phyloP scores from a whole-genome alignment of 2,113 vertebrate species.

The Rhea americana region DNA sequence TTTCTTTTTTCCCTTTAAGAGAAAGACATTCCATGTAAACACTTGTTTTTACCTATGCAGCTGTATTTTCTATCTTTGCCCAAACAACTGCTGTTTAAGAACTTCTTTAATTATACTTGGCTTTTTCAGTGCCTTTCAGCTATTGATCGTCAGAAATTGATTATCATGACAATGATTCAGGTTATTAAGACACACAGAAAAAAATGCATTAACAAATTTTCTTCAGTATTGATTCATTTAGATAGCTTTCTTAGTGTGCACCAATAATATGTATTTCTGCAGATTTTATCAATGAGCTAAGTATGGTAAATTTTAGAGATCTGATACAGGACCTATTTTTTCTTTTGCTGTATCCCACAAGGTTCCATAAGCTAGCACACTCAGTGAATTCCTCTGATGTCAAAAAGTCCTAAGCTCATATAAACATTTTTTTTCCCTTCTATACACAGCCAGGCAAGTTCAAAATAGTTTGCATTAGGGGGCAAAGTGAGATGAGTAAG shows the following conservation, averaged over 20 bases:
- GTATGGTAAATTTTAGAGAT: background rate
- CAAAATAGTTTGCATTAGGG: background rate
- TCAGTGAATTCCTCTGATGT: background rate
- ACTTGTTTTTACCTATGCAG: background rate
- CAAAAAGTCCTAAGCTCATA: background rate
- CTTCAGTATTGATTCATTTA: background rate
- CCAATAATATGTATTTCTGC: background rate
- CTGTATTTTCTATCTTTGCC: background rate
- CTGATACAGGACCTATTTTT: background rate
- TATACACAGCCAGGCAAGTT: background rate
- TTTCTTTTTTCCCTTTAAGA: conserved; percentile 59
- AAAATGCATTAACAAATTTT: background rate
- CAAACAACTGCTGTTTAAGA: background rate
- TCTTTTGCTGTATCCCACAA: background rate
- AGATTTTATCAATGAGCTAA: background rate
- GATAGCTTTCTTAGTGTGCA: background rate
- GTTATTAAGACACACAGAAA: conserved; percentile 10
- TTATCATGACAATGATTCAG: conserved; percentile 38
- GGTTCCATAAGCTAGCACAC: background rate
- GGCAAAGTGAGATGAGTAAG: background rate
- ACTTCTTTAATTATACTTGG: conserved; percentile 34
- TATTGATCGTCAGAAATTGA: conserved; percentile 15
- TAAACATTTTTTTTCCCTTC: background rate
- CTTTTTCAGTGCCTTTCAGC: background rate
- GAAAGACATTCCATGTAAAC: conserved; percentile 42